Evolutionary conservation across 2,888 invertebrate species (phyloP), one percentile per base, ranked within the genome.

Genomic region (Chalcis sispes): DNA sequence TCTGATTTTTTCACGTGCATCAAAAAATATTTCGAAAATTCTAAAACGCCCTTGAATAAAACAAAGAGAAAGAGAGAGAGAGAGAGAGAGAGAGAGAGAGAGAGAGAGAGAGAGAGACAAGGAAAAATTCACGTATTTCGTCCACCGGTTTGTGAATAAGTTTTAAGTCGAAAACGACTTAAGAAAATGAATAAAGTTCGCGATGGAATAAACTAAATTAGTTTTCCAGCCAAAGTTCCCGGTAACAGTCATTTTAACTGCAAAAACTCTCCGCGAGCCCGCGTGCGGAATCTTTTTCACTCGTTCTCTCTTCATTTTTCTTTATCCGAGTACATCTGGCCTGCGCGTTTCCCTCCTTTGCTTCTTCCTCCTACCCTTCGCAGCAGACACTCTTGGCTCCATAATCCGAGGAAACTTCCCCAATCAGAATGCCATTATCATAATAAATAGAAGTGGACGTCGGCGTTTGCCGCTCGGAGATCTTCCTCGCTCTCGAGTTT

Each of bases 351-450:
- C 5, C 18, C 15, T 5, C 46, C 5, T 48, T 46, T 23, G 25
- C 23, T 32, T 23, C 25, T 64, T 18, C 27, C 32, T 50, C 50
- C 36, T 7, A 13, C 25, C n/a, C 50, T 20, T 5, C 10, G 18
- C 40, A n/a, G n/a, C n/a, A n/a, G n/a, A n/a, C n/a, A n/a, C 29
- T 1, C 54, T 48, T 3, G 64, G 56, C 32, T 69, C 61, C 52
- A 25, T 56, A 62, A 67, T 69, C 62, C 75, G 20, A 54, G 50
- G 29, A 76, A 72, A 76, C 67, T 77, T 73, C 58, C 40, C 46
- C 77, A 65, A 73, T 77, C 73, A 36, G 65, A 70, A 77, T 77
- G 58, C 64, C 65, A 70, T 77, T 73, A 77, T 73, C 69, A 59
- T 70, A 70, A 69, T 64, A 69, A 72, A 72, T 58, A 72, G 25